Percentiles rank a stretch among this genome's conserved stretches.
Evolutionary conservation across 2,113 vertebrate genomes (phyloP).

Genomic region (Heloderma charlesbogerti): DNA sequence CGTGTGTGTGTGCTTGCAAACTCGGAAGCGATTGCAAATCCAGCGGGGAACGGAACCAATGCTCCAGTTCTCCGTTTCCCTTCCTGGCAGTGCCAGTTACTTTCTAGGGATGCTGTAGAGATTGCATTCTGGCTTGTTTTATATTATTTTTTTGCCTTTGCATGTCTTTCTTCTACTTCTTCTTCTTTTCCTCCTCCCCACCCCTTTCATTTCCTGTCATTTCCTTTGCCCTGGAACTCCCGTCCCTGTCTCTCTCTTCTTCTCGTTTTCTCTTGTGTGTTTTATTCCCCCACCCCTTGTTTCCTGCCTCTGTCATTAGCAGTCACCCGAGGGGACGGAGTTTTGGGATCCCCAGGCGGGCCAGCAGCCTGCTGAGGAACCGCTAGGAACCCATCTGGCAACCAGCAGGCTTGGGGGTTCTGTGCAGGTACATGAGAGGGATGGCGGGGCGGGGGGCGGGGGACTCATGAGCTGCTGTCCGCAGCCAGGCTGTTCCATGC

Average conservation of each 20-base stretch:
- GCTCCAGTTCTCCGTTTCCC: not conserved
- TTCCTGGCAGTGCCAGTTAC: not conserved
- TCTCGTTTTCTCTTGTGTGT: conserved; percentile 57
- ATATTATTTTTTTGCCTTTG: conserved; percentile 68
- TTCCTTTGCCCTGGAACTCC: no score
- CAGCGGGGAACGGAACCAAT: not conserved
- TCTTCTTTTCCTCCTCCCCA: not conserved
- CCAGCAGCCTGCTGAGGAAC: conserved; percentile 87
- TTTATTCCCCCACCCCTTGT: conserved; percentile 23
- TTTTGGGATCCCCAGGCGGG: conserved; percentile 88
- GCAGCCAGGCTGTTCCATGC: accelerated
- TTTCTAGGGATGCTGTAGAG: not conserved
- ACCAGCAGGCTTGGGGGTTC: conserved; percentile 91
- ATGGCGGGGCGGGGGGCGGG: conserved; percentile 18
- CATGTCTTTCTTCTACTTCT: conserved; percentile 69
- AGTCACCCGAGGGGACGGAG: conserved; percentile 89
- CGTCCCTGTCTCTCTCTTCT: not conserved
- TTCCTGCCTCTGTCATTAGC: conserved; percentile 64
- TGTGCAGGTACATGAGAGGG: conserved; percentile 84
- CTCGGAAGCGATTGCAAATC: not conserved
- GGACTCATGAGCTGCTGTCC: not conserved
- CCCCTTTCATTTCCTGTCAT: conserved; percentile 45
- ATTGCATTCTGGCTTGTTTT: conserved; percentile 49
- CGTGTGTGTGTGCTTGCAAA: not conserved
- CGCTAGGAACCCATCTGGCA: conserved; percentile 88